Conservation (phyloP, 2,113 vertebrate species). For the Noctilio leporinus region DNA sequence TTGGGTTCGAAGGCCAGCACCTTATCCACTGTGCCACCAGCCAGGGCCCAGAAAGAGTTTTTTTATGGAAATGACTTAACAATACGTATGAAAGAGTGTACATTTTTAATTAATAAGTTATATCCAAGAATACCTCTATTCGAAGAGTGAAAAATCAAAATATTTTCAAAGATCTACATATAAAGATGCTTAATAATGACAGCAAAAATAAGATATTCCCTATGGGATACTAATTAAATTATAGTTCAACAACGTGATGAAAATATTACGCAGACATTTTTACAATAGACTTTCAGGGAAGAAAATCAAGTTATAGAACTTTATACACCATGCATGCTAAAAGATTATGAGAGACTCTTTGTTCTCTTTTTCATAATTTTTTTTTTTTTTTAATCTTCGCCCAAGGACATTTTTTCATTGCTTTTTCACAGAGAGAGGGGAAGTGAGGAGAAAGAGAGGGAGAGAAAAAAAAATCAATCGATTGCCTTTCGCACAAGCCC, state of each 20-base stretch:
- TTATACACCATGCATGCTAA: background rate
- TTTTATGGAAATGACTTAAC: background rate
- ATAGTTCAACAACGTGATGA: background rate
- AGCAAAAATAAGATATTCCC: background rate
- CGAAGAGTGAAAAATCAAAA: background rate
- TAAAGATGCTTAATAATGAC: background rate
- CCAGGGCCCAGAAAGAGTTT: too few species aligned
- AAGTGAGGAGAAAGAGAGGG: too few species aligned
- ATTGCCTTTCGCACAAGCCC: too few species aligned
- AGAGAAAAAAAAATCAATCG: too few species aligned
- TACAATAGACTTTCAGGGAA: background rate
- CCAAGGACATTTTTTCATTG: too few species aligned
- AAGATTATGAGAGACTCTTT: background rate
- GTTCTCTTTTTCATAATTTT: background rate
- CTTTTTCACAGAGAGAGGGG: too few species aligned
- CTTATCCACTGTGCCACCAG: too few species aligned
- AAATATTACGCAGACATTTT: background rate
- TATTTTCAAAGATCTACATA: background rate
- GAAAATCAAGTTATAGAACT: conserved; percentile 13
- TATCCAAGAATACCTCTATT: background rate
- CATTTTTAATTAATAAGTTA: background rate
- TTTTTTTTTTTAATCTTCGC: too few species aligned
- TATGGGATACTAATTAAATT: background rate
- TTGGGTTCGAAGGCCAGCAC: too few species aligned
- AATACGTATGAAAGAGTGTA: background rate